A percentile compares a stretch with the other conserved stretches of the same genome.
Evolutionary conservation across 2,797 vertebrate species (phyloP).

Genomic region (Arrhamphus sclerolepis): DNA sequence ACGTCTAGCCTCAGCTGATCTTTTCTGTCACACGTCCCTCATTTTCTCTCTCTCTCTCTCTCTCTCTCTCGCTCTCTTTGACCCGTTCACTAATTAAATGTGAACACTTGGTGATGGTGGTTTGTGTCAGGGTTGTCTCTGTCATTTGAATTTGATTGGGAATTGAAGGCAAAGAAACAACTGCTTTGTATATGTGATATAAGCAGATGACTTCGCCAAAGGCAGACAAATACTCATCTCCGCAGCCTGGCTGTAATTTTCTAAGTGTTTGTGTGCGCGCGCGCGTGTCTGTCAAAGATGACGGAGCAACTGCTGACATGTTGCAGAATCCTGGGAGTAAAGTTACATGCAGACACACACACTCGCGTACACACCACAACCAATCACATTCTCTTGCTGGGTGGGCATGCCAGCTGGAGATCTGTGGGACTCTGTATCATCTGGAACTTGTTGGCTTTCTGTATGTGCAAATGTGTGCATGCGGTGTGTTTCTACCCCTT

Average conservation of each 20-base stretch:
- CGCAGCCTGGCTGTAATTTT: slow-evolving; percentile 34
- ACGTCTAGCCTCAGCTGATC: slow-evolving; percentile 28
- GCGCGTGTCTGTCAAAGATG: slow-evolving; percentile 44
- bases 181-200: slow-evolving; percentile 26
- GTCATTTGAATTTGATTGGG: too few relatives aligned
- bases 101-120: slow-evolving; percentile 2
- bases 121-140: not conserved
- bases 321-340: slow-evolving; percentile 59
- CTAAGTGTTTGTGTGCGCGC: too few relatives aligned
- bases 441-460: slow-evolving; percentile 47
- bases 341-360: slow-evolving; percentile 42
- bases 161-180: not conserved
- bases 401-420: slow-evolving; percentile 69
- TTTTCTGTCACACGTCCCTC: slow-evolving; percentile 22
- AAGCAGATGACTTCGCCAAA: slow-evolving; percentile 28
- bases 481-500: not conserved
- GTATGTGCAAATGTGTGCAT: slow-evolving; percentile 13
- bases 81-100: not conserved
- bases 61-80: not conserved
- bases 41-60: slow-evolving; percentile 4
- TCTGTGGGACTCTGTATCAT: slow-evolving; percentile 61
- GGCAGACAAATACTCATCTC: slow-evolving; percentile 33
- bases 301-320: slow-evolving; percentile 71
- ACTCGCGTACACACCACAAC: slow-evolving; percentile 18
- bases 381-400: slow-evolving; percentile 57